Evolutionary conservation across 2,113 vertebrate genomes (phyloP).

Genomic region (Myotis lucifugus): DNA sequence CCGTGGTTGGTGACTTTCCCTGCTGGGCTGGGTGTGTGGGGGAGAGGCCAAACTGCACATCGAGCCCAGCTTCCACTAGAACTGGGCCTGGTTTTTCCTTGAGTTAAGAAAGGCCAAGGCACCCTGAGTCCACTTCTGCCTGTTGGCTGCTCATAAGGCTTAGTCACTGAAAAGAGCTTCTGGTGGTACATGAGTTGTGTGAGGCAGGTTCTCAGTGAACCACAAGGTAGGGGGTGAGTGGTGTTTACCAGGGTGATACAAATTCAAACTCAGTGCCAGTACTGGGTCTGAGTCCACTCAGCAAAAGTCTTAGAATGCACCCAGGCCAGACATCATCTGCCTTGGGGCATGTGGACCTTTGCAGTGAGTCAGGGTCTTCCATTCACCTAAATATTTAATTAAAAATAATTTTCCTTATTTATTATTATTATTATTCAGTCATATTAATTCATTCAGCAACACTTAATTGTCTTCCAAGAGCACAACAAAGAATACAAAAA

Average conservation of each 20-base stretch:
- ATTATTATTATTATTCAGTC: not conserved
- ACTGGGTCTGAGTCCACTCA: not conserved
- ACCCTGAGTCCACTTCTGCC: not conserved
- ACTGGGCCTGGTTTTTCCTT: not conserved
- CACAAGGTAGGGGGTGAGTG: not conserved
- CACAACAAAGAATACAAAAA: not conserved
- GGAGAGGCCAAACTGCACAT: not conserved
- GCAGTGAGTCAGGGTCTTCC: not conserved
- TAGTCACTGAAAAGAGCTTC: not conserved
- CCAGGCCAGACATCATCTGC: not conserved
- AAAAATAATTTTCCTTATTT: not conserved
- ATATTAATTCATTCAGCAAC: not conserved
- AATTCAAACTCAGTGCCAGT: not conserved
- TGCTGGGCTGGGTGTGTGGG: not conserved
- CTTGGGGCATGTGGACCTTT: not conserved
- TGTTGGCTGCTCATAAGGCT: not conserved
- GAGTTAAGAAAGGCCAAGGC: not conserved
- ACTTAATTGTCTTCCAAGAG: not conserved
- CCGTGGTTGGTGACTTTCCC: not conserved
- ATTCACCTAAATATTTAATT: conserved; percentile 6
- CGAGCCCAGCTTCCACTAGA: not conserved
- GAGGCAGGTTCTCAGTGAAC: not conserved
- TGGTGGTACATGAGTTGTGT: not conserved
- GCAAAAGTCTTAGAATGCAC: not conserved
- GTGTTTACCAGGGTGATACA: not conserved